Conservation (phyloP, 1,140 invertebrate genomes). For the Drosophila serrata region DNA sequence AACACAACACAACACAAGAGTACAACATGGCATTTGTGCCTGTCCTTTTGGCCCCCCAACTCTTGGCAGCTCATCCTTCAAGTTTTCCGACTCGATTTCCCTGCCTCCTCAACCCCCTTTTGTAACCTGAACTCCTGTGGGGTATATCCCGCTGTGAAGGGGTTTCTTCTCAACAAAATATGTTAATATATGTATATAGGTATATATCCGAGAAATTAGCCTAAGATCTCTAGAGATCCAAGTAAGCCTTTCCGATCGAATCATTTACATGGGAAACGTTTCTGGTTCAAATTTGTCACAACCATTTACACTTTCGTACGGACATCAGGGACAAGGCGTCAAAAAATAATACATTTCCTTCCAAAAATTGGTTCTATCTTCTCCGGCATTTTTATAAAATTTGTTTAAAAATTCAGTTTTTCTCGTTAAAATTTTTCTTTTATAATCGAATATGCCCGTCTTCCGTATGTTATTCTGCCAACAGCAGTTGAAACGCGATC, state of each 20-base stretch:
- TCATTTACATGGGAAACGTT: background rate
- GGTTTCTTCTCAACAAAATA: constrained; percentile 22
- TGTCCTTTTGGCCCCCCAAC: background rate
- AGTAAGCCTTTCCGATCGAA: background rate
- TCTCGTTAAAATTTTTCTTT: background rate
- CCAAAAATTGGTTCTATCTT: background rate
- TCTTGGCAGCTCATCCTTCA: constrained; percentile 15
- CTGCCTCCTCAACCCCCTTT: background rate
- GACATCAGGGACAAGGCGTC: too few species aligned
- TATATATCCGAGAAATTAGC: background rate
- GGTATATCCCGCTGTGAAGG: constrained; percentile 10
- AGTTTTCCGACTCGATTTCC: background rate
- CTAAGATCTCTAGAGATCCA: background rate
- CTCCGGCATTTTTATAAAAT: background rate
- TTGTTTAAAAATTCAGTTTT: background rate
- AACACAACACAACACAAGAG: constrained; percentile 69
- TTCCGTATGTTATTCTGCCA: background rate
- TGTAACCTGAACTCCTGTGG: background rate
- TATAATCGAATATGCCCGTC: background rate
- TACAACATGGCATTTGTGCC: constrained; percentile 30
- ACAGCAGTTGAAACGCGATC: background rate
- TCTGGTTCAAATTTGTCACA: background rate
- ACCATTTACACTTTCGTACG: background rate
- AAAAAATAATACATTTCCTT: background rate
- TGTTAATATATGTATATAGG: too few species aligned